A percentile compares a stretch with the other conserved stretches of the same genome.
phyloP scores from a whole-genome alignment of 2,888 invertebrate species.

The Falcaria lacertinaria region DNA sequence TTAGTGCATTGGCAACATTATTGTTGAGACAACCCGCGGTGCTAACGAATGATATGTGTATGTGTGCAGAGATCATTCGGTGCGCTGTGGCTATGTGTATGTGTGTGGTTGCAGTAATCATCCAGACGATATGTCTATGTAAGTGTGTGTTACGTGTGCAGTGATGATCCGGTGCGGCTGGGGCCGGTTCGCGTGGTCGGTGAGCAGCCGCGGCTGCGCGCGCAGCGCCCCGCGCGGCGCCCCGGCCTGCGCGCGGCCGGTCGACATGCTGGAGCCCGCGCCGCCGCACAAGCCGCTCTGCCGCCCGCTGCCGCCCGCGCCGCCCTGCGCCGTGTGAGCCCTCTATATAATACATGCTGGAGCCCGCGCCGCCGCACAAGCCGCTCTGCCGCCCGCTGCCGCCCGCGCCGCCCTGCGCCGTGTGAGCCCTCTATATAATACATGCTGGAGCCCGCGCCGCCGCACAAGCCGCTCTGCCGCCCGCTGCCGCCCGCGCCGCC shows the following conservation, averaged over 20 bases:
- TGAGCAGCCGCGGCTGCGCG: conserved; percentile 92
- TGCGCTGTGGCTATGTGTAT: too few species aligned
- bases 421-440: conserved; percentile 73
- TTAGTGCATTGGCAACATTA: too few species aligned
- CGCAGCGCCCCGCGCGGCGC: conserved; percentile 86
- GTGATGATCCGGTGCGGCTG: conserved; percentile 95
- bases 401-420: conserved; percentile 87
- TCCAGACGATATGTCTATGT: too few species aligned
- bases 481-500: conserved; percentile 67
- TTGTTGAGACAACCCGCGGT: too few species aligned
- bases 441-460: conserved; percentile 44
- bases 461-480: conserved; percentile 39
- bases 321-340: conserved; percentile 87
- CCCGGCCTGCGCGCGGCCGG: conserved; percentile 59
- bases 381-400: conserved; percentile 68
- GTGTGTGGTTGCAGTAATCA: too few species aligned
- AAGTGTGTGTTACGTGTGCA: conserved; percentile 31
- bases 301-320: conserved; percentile 81
- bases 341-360: conserved; percentile 53
- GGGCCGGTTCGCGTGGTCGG: conserved; percentile 96
- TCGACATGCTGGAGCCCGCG: conserved; percentile 52
- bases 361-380: conserved; percentile 48
- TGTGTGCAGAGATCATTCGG: too few species aligned
- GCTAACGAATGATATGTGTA: too few species aligned
- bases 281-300: conserved; percentile 50